Conservation (phyloP, 2,113 vertebrate genomes). For the Hippocampus comes region DNA sequence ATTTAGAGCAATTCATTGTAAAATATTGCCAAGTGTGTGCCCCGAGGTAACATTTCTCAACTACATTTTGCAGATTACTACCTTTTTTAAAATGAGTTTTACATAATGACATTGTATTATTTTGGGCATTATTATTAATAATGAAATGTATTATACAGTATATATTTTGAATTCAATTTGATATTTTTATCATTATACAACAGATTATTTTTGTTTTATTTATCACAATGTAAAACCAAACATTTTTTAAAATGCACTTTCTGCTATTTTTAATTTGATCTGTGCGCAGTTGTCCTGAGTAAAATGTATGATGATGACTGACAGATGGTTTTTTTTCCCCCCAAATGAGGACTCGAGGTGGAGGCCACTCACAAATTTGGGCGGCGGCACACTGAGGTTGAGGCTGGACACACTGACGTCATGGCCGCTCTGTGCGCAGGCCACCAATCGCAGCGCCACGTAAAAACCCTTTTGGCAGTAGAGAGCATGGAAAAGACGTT, state of each 20-base stretch:
- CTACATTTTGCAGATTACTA: too few species aligned
- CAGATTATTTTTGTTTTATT: too few species aligned
- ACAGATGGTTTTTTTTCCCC: background rate
- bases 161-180: too few species aligned
- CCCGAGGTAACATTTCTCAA: background rate
- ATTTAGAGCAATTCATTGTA: background rate
- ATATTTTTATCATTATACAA: too few species aligned
- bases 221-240: too few species aligned
- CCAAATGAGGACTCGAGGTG: background rate
- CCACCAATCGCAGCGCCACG: constrained; percentile 86
- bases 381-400: constrained; percentile 80
- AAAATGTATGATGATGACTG: background rate
- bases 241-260: too few species aligned
- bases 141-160: too few species aligned
- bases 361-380: constrained; percentile 89
- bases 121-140: too few species aligned
- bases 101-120: too few species aligned
- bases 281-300: background rate
- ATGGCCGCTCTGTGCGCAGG: constrained; percentile 89
- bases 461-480: constrained; percentile 82
- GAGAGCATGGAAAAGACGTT: constrained; percentile 25
- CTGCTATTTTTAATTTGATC: too few species aligned
- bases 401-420: constrained; percentile 85
- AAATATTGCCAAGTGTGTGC: background rate
- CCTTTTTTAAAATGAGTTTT: too few species aligned